Conservation (phyloP, 2,113 vertebrate species). For the Lonchura striata region DNA sequence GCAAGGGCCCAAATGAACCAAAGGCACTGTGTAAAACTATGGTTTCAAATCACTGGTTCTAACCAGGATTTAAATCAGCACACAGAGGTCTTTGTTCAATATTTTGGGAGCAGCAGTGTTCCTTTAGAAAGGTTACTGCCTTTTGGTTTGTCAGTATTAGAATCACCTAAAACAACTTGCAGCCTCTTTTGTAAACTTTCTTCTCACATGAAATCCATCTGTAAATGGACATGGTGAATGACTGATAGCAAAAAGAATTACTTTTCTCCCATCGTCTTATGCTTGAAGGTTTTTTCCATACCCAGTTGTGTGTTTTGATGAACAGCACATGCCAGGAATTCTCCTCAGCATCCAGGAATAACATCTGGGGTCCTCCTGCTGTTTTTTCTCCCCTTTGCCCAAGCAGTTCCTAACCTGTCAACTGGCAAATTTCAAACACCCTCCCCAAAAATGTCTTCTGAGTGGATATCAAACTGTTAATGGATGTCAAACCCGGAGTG, state of each 20-base stretch:
- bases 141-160: background rate
- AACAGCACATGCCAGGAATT: background rate
- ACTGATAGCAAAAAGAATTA: background rate
- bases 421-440: background rate
- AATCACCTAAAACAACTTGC: background rate
- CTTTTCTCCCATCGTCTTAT: background rate
- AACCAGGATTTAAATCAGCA: background rate
- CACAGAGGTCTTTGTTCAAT: background rate
- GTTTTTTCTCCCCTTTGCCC: accelerated
- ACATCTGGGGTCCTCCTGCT: background rate
- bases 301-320: background rate
- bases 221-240: background rate
- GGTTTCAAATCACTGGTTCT: background rate
- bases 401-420: background rate
- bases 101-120: background rate
- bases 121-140: background rate
- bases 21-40: background rate
- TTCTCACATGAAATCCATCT: background rate
- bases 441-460: background rate
- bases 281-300: background rate
- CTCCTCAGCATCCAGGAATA: background rate
- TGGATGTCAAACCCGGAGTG: background rate
- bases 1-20: background rate
- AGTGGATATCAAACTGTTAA: background rate
- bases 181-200: background rate